Percentiles rank a stretch among this genome's conserved stretches.
phyloP scores from a whole-genome alignment of 1,140 invertebrate species.

The Aphis gossypii region DNA sequence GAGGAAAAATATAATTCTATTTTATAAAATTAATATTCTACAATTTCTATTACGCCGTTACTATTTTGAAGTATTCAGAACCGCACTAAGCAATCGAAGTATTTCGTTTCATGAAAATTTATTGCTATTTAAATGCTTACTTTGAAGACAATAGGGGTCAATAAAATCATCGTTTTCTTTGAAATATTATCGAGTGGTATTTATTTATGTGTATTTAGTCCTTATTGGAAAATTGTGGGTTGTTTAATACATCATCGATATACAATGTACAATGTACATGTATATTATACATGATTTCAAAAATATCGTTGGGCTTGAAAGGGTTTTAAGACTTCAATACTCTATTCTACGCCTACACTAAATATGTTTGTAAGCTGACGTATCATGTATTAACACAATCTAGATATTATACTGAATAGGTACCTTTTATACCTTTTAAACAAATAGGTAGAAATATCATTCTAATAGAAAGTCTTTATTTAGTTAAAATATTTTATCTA shows the following conservation, averaged over 20 bases:
- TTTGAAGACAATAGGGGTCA: background rate
- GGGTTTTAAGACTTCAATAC: background rate
- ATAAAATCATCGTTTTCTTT: background rate
- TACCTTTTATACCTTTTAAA: too few species aligned
- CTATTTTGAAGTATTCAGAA: background rate
- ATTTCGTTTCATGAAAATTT: background rate
- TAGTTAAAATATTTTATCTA: too few species aligned
- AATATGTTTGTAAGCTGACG: background rate
- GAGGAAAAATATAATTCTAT: background rate
- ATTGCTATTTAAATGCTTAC: background rate
- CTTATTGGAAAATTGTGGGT: too few species aligned
- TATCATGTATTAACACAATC: background rate
- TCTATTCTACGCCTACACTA: background rate
- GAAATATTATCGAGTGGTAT: background rate
- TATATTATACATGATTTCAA: too few species aligned
- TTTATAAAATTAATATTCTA: background rate
- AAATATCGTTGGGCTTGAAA: too few species aligned
- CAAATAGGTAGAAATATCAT: too few species aligned
- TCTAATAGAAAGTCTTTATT: too few species aligned
- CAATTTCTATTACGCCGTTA: background rate
- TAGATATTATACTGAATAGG: background rate
- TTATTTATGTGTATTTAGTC: too few species aligned
- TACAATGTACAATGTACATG: too few species aligned
- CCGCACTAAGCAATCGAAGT: background rate
- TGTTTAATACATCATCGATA: too few species aligned